A percentile compares a stretch with the other conserved stretches of the same genome.
Evolutionary conservation across 2,113 vertebrate genomes (phyloP).

Genomic region (Cryptotis parvus): DNA sequence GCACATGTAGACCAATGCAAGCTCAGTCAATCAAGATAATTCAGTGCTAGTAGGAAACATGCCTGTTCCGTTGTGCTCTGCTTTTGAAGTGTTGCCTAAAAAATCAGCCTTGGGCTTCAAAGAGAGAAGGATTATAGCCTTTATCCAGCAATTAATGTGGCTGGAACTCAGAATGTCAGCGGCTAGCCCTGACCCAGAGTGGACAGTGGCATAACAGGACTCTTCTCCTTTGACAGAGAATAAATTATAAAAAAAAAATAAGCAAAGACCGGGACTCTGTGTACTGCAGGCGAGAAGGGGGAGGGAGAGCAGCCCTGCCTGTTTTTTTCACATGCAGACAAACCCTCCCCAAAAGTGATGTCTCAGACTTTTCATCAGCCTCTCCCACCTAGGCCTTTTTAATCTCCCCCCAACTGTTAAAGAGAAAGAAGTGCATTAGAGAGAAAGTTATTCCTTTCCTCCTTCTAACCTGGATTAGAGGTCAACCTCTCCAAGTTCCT

Average conservation of each 20-base stretch:
- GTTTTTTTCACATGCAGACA: constrained; percentile 84
- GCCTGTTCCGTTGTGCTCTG: constrained; percentile 88
- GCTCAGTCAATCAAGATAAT: constrained; percentile 88
- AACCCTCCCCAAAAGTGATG: constrained; percentile 84
- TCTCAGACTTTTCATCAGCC: constrained; percentile 90
- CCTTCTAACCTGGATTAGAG: constrained; percentile 88
- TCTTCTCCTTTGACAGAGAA: constrained; percentile 89
- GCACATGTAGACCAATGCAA: constrained; percentile 86
- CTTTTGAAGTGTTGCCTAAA: constrained; percentile 94
- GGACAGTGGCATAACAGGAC: constrained; percentile 92
- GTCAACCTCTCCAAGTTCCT: constrained; percentile 87
- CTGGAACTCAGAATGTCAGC: constrained; percentile 93
- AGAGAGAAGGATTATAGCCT: constrained; percentile 95
- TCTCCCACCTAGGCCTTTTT: constrained; percentile 92
- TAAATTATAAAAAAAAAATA: constrained; percentile 85
- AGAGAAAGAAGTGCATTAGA: constrained; percentile 91
- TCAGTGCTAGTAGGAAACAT: constrained; percentile 88
- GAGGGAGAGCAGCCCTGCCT: constrained; percentile 57
- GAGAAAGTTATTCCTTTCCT: constrained; percentile 86
- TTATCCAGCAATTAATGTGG: constrained; percentile 99
- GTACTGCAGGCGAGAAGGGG: constrained; percentile 8
- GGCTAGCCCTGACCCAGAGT: constrained; percentile 92
- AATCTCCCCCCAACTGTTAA: constrained; percentile 95
- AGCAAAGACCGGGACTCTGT: constrained; percentile 77
- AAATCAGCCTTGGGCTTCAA: constrained; percentile 96